Conservation (phyloP, 2,797 vertebrate genomes). For the Chelon auratus region DNA sequence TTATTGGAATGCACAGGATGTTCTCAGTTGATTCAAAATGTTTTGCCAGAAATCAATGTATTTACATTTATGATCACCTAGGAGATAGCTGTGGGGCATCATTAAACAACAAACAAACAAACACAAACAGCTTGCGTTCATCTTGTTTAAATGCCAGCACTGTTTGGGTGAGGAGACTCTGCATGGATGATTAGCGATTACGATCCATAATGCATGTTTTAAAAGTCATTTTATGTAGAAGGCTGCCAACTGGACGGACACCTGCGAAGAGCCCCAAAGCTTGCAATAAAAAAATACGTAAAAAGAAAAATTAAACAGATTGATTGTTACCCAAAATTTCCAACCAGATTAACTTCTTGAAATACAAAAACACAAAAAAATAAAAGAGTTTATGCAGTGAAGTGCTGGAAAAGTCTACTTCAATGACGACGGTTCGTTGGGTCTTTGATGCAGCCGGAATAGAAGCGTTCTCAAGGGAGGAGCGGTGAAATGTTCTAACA, state of each 20-base stretch:
- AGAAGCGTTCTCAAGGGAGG: background rate
- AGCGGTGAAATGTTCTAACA: no score
- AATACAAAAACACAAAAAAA: background rate
- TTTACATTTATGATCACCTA: slow-evolving; percentile 40
- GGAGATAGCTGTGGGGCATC: slow-evolving; percentile 37
- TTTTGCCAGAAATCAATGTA: slow-evolving; percentile 48
- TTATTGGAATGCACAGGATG: background rate
- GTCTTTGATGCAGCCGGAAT: background rate
- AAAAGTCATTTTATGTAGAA: background rate
- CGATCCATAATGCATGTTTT: slow-evolving; percentile 4
- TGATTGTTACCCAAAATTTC: background rate
- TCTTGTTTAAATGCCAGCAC: slow-evolving; percentile 42
- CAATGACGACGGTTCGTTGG: background rate
- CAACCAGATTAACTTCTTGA: no score
- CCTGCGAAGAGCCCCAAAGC: slow-evolving; percentile 6
- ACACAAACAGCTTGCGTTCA: slow-evolving; percentile 42
- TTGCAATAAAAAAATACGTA: background rate
- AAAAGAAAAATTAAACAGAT: background rate
- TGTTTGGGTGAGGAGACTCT: slow-evolving; percentile 26
- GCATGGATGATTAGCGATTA: slow-evolving; percentile 23
- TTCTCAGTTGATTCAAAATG: slow-evolving; percentile 24
- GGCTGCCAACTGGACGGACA: background rate
- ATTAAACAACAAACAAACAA: slow-evolving; percentile 52
- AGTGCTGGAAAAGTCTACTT: background rate
- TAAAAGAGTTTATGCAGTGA: background rate